These are phyloP conservation scores for Myodes glareolus DNA, from an alignment of 2,113 vertebrate species.

Conservation along the genomic window DNA sequence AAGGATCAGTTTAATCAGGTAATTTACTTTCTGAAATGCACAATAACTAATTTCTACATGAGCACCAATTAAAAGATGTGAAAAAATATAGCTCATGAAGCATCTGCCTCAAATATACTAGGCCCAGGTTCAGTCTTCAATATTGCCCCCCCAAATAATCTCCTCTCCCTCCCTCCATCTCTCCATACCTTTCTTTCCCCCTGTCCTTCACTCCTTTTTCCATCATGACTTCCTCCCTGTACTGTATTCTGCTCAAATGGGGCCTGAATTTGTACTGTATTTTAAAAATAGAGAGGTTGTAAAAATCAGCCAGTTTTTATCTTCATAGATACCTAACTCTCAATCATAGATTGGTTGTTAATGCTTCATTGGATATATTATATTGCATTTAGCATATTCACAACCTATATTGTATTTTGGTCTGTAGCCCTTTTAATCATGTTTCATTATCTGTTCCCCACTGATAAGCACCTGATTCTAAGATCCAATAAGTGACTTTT, in stretches of 20 bases:
- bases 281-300: background rate
- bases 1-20: slow-evolving; percentile 95
- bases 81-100: background rate
- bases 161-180: background rate
- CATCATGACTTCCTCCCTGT: background rate
- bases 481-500: slow-evolving; percentile 3
- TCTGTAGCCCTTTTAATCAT: background rate
- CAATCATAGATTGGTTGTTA: slow-evolving; percentile 17
- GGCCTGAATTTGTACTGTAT: background rate
- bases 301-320: slow-evolving; percentile 10
- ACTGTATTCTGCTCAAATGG: background rate
- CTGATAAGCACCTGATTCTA: background rate
- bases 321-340: slow-evolving; percentile 10
- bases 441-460: background rate
- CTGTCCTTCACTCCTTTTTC: background rate
- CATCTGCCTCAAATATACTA: background rate
- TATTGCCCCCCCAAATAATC: background rate
- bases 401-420: background rate
- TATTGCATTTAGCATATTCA: slow-evolving; percentile 4
- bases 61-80: slow-evolving; percentile 6
- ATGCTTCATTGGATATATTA: background rate
- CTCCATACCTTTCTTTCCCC: background rate
- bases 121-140: too few relatives aligned
- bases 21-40: slow-evolving; percentile 51
- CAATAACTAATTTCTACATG: slow-evolving; percentile 10